Percentiles rank a stretch among this genome's conserved stretches.
These are phyloP conservation scores for Agriopis aurantiaria DNA, from an alignment of 2,888 invertebrate genomes.

Conservation along the genomic window DNA sequence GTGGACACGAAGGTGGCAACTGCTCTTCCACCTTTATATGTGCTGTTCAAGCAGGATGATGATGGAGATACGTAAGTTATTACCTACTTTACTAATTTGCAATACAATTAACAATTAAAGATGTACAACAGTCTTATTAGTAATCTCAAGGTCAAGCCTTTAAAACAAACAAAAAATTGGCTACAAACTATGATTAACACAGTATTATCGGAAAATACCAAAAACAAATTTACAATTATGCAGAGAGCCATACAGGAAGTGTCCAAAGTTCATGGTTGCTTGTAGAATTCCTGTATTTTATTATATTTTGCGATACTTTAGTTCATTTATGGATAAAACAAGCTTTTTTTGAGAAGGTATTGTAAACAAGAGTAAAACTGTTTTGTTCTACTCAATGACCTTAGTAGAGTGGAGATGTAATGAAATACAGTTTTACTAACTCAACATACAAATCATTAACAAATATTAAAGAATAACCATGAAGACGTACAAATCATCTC, in stretches of 20 bases:
- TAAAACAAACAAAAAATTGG: background rate
- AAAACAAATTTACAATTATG: background rate
- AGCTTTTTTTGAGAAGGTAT: background rate
- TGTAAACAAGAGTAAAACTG: background rate
- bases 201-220: background rate
- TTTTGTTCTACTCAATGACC: background rate
- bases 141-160: background rate
- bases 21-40: slow-evolving; percentile 85
- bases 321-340: background rate
- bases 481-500: too few relatives aligned
- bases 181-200: background rate
- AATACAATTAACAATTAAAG: background rate
- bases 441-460: too few relatives aligned
- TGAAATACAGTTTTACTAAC: too few relatives aligned
- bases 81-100: background rate
- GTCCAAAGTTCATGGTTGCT: slow-evolving; percentile 24
- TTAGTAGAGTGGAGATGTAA: background rate
- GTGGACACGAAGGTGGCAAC: slow-evolving; percentile 22
- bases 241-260: slow-evolving; percentile 18
- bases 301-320: slow-evolving; percentile 6
- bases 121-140: background rate
- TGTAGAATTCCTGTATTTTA: slow-evolving; percentile 6
- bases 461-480: too few relatives aligned
- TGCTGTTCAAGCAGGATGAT: slow-evolving; percentile 91
- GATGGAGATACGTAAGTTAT: slow-evolving; percentile 95